Evolutionary conservation across 2,113 vertebrate species (phyloP), one percentile per base, ranked within the genome.

Genomic region (Apistogramma diplotaenia): DNA sequence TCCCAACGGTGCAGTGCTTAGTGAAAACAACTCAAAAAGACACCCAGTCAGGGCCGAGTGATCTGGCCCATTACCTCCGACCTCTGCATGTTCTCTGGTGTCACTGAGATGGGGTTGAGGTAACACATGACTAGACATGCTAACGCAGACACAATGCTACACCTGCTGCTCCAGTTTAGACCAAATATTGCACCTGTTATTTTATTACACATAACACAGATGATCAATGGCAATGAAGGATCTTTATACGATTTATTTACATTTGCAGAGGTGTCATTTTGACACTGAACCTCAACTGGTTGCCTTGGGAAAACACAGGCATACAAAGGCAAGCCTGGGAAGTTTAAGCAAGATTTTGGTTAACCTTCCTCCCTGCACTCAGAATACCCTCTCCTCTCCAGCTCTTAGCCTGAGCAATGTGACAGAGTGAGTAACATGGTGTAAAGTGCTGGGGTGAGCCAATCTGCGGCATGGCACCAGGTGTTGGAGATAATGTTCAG

Each of bases 31-130:
- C 82, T 85, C n/a, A 82, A 85, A 78, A 78, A 75, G 77, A 88
- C 59, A 75, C 83, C 76, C 78, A 87, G 76, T 78, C 71, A 84
- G 82, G 57, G 60, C 57, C 70, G 57, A 75, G 33, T 79, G 84
- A 91, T 91, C 78, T 79, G 88, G 88, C 72, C 88, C 86, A 92
- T 91, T 92, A 81, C 84, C 75, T 83, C 87, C 86, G 87, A 93
- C 92, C 89, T 94, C 89, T 81, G 72, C 25, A 11, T 79, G 81
- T 75, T 87, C 76, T 71, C n/a, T 23, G 61, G 56, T 90, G 81
- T 85, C 83, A 51, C 60, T 76, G 81, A 83, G 87, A 81, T 56
- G 25, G 27, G 29, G 37, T 37, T 11, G 56, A 54, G 27, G 70
- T 60, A 80, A 88, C 87, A 90, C 87, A 90, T 87, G 89, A 56